These are phyloP conservation scores for Epizoanthus illoricatus DNA, from an alignment of 92 coral and sea anemone genomes.

Conservation along the genomic window DNA sequence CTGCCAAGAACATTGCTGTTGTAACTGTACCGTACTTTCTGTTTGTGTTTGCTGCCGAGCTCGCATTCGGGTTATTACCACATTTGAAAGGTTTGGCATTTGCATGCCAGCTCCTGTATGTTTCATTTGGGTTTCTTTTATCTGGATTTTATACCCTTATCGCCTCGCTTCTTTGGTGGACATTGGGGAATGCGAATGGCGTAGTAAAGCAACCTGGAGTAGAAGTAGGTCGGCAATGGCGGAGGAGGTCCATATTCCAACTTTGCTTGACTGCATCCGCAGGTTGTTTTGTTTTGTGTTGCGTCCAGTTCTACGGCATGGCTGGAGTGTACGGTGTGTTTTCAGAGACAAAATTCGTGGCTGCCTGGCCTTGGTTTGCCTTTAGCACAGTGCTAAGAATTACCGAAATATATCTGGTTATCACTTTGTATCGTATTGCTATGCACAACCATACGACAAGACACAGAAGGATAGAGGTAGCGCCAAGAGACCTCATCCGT, in stretches of 20 bases:
- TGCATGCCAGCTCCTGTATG: slow-evolving; percentile 58
- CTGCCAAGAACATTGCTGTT: slow-evolving; percentile 51
- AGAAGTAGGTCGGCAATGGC: slow-evolving; percentile 10
- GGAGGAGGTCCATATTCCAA: slow-evolving; percentile 55
- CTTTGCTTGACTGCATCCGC: slow-evolving; percentile 58
- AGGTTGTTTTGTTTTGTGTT: slow-evolving; percentile 60
- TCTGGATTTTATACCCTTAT: slow-evolving; percentile 53
- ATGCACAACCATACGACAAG: slow-evolving; percentile 9
- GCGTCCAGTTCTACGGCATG: slow-evolving; percentile 67
- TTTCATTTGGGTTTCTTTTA: slow-evolving; percentile 40
- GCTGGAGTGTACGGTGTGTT: slow-evolving; percentile 63
- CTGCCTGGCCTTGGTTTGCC: slow-evolving; percentile 81
- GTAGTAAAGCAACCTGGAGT: slow-evolving; percentile 15
- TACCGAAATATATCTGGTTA: slow-evolving; percentile 59
- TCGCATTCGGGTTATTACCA: slow-evolving; percentile 52
- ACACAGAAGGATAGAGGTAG: slow-evolving; percentile 35
- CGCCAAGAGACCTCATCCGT: slow-evolving; percentile 31
- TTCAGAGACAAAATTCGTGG: slow-evolving; percentile 41
- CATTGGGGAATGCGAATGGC: neutral
- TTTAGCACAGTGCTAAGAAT: slow-evolving; percentile 57
- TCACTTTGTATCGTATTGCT: slow-evolving; percentile 49
- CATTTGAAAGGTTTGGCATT: slow-evolving; percentile 49
- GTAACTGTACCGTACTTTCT: slow-evolving; percentile 62
- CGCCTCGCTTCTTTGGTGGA: slow-evolving; percentile 51
- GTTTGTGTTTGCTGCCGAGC: slow-evolving; percentile 61